Conservation (phyloP, 2,113 vertebrate genomes). For the Psilopogon haemacephalus region DNA sequence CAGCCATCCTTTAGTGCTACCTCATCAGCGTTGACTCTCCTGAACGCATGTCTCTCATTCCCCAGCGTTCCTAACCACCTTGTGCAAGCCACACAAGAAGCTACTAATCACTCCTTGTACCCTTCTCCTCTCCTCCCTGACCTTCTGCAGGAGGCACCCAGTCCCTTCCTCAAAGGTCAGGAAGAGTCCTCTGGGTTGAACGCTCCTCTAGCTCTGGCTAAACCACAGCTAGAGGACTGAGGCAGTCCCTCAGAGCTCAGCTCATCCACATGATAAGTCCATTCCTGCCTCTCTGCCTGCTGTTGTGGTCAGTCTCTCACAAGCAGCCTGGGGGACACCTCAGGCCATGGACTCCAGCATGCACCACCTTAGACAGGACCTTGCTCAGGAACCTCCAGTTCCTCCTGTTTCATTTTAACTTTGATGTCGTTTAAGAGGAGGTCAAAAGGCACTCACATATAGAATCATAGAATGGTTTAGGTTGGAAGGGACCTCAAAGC, state of each 20-base stretch:
- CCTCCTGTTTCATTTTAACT: background rate
- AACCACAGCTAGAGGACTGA: fast-evolving
- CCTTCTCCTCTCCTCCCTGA: background rate
- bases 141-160: background rate
- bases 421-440: background rate
- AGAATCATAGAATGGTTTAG: no score
- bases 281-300: background rate
- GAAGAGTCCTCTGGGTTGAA: background rate
- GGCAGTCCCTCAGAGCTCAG: background rate
- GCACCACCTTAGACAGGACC: background rate
- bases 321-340: fast-evolving
- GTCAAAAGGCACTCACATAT: background rate
- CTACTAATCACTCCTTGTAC: background rate
- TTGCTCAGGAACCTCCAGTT: background rate
- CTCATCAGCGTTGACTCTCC: constrained; percentile 52
- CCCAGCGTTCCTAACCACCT: background rate
- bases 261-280: fast-evolving
- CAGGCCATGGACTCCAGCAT: fast-evolving
- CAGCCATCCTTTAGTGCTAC: constrained; percentile 43
- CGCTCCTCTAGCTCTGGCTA: fast-evolving
- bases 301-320: fast-evolving
- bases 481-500: no score
- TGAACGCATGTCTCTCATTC: background rate
- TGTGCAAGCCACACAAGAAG: background rate
- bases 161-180: background rate